These are phyloP conservation scores for Emydoidea blandingii DNA, from an alignment of 2,797 vertebrate genomes.

Conservation along the genomic window DNA sequence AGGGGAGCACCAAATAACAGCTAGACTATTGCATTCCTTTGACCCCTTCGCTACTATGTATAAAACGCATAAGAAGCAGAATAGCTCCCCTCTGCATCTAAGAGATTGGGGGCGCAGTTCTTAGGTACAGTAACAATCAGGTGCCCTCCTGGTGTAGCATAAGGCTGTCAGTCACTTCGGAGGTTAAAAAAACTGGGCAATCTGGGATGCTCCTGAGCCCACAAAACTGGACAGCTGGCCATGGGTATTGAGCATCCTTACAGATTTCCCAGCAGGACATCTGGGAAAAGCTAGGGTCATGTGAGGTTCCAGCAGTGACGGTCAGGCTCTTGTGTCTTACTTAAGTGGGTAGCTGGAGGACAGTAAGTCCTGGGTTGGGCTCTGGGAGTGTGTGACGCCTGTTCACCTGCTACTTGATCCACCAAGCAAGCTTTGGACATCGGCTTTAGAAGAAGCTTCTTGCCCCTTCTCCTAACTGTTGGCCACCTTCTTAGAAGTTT, in stretches of 20 bases:
- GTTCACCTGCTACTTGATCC: accelerated
- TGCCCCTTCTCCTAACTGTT: neutral
- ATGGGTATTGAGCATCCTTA: accelerated
- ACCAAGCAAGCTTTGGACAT: accelerated
- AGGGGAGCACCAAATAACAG: too few species aligned
- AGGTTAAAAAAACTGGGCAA: neutral
- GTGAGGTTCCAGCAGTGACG: neutral
- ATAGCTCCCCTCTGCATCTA: neutral
- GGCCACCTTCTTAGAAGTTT: neutral
- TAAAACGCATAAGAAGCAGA: too few species aligned
- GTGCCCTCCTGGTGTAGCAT: too few species aligned
- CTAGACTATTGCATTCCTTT: too few species aligned
- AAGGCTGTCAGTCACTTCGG: too few species aligned
- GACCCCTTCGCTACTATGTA: too few species aligned
- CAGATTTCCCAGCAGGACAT: neutral
- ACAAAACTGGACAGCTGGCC: neutral
- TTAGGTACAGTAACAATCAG: neutral
- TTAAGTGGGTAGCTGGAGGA: accelerated
- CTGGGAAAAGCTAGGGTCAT: neutral
- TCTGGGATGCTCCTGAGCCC: neutral
- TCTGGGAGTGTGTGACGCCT: neutral
- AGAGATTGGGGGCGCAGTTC: too few species aligned
- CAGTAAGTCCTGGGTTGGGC: accelerated
- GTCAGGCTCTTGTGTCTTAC: neutral
- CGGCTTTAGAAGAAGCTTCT: neutral